phyloP scores from a whole-genome alignment of 2,888 invertebrate genomes.

The Amphimallon solstitiale region DNA sequence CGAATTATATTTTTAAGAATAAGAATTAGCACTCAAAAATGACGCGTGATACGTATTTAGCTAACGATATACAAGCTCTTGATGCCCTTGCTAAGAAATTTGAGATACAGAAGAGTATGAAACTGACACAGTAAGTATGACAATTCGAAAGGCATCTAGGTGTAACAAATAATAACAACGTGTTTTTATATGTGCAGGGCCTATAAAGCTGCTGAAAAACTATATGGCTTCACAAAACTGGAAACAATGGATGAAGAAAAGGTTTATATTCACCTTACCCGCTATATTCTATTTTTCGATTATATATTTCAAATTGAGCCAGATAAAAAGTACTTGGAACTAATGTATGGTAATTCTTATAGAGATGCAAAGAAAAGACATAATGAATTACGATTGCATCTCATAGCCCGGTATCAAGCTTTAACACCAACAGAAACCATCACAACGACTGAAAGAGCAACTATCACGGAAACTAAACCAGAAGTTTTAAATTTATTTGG shows the following conservation, averaged over 20 bases:
- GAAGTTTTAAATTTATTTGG: constrained; percentile 25
- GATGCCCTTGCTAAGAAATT: constrained; percentile 10
- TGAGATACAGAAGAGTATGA: constrained; percentile 12
- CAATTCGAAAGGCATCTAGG: too few species aligned
- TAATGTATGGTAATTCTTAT: constrained; percentile 6
- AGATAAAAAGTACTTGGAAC: constrained; percentile 21
- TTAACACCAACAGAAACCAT: background rate
- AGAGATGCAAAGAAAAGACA: constrained; percentile 7
- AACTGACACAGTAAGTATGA: constrained; percentile 12
- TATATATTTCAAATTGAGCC: constrained; percentile 20
- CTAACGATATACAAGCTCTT: constrained; percentile 5
- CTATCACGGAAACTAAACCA: background rate
- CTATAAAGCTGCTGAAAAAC: constrained; percentile 27
- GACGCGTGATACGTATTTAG: constrained; percentile 13
- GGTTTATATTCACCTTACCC: constrained; percentile 22
- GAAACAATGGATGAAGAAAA: constrained; percentile 28
- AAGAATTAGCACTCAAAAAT: background rate
- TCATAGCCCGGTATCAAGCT: constrained; percentile 5
- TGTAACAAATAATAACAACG: background rate
- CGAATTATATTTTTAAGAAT: background rate
- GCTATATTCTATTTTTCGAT: constrained; percentile 17
- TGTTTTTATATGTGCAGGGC: constrained; percentile 11
- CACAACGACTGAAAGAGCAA: background rate
- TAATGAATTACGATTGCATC: background rate
- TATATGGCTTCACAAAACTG: constrained; percentile 3